These are phyloP conservation scores for Drosophila austrosaltans DNA, from an alignment of 2,888 invertebrate species.

Conservation along the genomic window DNA sequence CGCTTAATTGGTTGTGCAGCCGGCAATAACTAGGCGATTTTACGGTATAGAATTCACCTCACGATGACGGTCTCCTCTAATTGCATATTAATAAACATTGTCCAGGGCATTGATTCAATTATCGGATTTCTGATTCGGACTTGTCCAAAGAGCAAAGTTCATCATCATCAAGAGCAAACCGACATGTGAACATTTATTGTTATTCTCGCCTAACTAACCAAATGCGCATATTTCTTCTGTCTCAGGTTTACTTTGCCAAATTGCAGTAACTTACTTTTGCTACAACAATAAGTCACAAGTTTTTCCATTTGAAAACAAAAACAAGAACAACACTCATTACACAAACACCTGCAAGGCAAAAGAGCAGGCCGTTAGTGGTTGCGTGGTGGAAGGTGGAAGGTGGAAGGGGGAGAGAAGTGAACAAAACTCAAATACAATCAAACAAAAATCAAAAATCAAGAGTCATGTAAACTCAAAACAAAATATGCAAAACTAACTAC, in stretches of 20 bases:
- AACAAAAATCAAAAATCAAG: conserved; percentile 73
- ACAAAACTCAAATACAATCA: conserved; percentile 66
- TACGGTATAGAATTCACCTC: conserved; percentile 15
- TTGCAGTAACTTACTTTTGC: conserved; percentile 2
- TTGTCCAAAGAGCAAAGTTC: conserved; percentile 9
- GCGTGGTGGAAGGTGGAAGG: neutral
- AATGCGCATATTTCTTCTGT: conserved; percentile 36
- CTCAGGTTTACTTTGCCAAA: conserved; percentile 13
- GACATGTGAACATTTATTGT: conserved; percentile 20
- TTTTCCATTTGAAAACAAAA: conserved; percentile 8
- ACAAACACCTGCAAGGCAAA: conserved; percentile 39
- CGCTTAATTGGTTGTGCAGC: conserved; percentile 48
- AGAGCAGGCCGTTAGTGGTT: neutral
- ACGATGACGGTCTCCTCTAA: conserved; percentile 25
- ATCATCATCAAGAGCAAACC: neutral
- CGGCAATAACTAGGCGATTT: conserved; percentile 21
- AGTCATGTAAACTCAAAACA: conserved; percentile 54
- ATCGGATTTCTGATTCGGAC: conserved; percentile 16
- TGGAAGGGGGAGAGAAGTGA: conserved; percentile 19
- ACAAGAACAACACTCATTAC: conserved; percentile 40
- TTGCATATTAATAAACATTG: conserved; percentile 57
- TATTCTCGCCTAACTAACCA: conserved; percentile 37
- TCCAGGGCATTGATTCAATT: conserved; percentile 59
- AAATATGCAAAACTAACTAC: conserved; percentile 16
- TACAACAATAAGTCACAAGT: conserved; percentile 26